Evolutionary conservation across 2,113 vertebrate species (phyloP).

Genomic region (Fulica atra): DNA sequence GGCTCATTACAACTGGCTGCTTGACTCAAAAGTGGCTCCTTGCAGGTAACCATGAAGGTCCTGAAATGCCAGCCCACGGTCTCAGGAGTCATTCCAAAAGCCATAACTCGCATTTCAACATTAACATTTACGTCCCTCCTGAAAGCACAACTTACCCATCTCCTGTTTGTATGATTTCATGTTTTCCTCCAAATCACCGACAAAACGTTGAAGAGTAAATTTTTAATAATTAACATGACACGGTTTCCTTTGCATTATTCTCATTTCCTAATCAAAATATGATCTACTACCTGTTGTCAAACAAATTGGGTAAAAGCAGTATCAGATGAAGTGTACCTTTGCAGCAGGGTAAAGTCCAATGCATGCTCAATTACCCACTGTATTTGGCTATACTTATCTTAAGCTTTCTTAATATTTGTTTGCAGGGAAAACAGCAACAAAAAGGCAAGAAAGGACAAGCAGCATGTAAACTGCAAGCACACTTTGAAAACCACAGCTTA

Average conservation of each 20-base stretch:
- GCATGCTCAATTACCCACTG: neutral
- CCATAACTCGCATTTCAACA: neutral
- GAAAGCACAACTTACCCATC: neutral
- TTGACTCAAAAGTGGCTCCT: neutral
- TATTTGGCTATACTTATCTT: neutral
- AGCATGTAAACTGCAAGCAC: neutral
- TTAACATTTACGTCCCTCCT: neutral
- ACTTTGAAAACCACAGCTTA: neutral
- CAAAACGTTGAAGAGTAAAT: neutral
- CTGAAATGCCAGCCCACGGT: neutral
- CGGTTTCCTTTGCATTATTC: neutral
- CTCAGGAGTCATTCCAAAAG: neutral
- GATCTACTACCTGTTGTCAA: neutral
- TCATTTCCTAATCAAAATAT: neutral
- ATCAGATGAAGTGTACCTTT: neutral
- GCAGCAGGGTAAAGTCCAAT: neutral
- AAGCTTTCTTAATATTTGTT: neutral
- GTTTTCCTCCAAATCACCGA: neutral
- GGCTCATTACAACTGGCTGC: neutral
- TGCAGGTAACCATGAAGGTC: neutral
- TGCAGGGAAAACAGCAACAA: neutral
- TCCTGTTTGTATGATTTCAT: neutral
- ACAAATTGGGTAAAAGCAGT: neutral
- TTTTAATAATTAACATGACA: neutral
- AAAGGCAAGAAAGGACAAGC: neutral